A percentile compares a stretch with the other conserved stretches of the same genome.
phyloP scores from a whole-genome alignment of 1,140 invertebrate species.

The Neelides sp. region DNA sequence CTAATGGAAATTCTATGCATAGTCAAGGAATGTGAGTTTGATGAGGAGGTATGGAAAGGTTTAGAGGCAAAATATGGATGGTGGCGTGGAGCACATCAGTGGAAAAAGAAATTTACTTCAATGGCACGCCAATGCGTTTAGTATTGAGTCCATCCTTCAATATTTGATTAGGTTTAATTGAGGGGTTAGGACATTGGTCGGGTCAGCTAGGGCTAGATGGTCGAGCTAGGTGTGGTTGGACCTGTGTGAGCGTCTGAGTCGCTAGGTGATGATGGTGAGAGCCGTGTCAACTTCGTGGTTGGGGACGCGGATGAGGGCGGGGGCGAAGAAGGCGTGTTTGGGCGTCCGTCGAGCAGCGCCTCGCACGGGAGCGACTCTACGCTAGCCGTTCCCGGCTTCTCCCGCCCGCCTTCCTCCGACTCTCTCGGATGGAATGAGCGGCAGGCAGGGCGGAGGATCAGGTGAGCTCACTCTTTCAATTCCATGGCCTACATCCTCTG shows the following conservation, averaged over 20 bases:
- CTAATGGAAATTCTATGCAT: too few species aligned
- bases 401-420: not conserved
- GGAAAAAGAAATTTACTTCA: not conserved
- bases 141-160: not conserved
- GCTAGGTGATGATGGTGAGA: constrained; percentile 11
- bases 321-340: constrained; percentile 10
- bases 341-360: constrained; percentile 7
- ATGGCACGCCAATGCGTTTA: not conserved
- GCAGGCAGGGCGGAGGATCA: constrained; percentile 16
- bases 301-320: constrained; percentile 19
- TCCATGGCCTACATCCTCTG: not conserved
- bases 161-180: not conserved
- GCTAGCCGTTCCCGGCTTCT: not conserved
- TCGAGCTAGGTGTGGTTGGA: not conserved
- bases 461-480: constrained; percentile 9
- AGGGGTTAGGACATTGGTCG: not conserved
- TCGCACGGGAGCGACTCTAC: constrained; percentile 7
- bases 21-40: too few species aligned
- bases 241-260: not conserved
- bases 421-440: constrained; percentile 9
- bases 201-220: not conserved
- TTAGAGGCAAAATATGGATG: too few species aligned
- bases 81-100: too few species aligned
- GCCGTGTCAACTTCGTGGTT: constrained; percentile 28
- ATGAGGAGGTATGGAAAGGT: too few species aligned